phyloP scores from a whole-genome alignment of 2,888 invertebrate genomes.

The Hirtodrosophila trivittata region DNA sequence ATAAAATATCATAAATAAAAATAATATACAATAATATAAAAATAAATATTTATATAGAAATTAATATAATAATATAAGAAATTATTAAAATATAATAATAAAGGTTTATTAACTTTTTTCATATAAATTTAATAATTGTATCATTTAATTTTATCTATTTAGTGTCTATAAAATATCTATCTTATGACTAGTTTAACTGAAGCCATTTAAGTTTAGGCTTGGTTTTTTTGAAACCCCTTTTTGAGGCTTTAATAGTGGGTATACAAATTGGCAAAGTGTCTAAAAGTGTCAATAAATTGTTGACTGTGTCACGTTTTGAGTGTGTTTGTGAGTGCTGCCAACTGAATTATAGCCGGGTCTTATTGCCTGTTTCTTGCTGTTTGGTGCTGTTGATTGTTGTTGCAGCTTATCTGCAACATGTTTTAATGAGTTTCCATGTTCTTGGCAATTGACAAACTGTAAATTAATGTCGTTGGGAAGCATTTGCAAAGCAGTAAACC shows the following conservation, averaged over 20 bases:
- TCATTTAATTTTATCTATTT: no score
- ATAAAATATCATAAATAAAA: no score
- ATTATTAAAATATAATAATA: no score
- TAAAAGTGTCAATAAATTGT: conserved; percentile 62
- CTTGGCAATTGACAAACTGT: conserved; percentile 67
- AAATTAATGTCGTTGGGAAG: conserved; percentile 66
- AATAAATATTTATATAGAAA: no score
- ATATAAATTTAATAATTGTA: no score
- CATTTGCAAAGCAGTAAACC: conserved; percentile 59
- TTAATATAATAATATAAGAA: no score
- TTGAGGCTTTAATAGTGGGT: conserved; percentile 18
- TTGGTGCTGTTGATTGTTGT: conserved; percentile 13
- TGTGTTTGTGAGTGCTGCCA: conserved; percentile 32
- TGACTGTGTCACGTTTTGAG: conserved; percentile 52
- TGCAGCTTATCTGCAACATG: conserved; percentile 51
- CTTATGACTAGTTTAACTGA: no score
- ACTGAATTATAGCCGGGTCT: conserved; percentile 58
- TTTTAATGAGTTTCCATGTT: conserved; percentile 66
- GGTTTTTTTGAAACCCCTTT: conserved; percentile 2
- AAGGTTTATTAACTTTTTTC: no score
- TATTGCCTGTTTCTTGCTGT: conserved; percentile 7
- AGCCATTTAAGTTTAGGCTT: no score
- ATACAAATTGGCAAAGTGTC: conserved; percentile 55
- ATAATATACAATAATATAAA: no score
- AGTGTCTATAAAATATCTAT: no score